These are phyloP conservation scores for Conus ventricosus DNA, from an alignment of 1,140 invertebrate genomes.

Conservation along the genomic window DNA sequence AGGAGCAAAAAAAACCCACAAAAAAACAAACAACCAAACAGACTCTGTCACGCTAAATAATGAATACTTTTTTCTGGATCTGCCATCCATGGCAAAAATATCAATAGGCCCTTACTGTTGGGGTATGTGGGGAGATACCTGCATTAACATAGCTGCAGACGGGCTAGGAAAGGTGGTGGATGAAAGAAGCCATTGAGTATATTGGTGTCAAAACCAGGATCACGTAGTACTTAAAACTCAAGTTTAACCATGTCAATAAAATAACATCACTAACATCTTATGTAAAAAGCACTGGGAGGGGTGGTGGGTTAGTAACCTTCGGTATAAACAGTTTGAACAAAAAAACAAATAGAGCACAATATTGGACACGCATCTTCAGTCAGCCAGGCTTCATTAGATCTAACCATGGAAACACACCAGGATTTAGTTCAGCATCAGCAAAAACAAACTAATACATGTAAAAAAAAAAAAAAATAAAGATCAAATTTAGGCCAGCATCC, in stretches of 20 bases:
- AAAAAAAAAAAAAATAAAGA: background rate
- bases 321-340: background rate
- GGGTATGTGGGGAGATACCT: background rate
- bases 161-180: background rate
- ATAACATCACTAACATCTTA: background rate
- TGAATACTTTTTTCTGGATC: background rate
- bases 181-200: background rate
- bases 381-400: background rate
- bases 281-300: background rate
- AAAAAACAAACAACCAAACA: background rate
- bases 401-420: background rate
- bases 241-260: background rate
- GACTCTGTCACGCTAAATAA: no score
- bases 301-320: background rate
- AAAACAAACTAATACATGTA: background rate
- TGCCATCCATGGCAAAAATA: background rate
- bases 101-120: background rate
- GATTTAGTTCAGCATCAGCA: no score
- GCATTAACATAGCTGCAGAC: background rate
- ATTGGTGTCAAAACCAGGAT: background rate
- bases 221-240: background rate
- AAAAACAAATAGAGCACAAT: background rate
- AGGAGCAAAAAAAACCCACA: no score
- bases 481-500: background rate
- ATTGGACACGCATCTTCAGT: background rate